Conservation (phyloP, 2,888 invertebrate species). For the Pammene fasciana region DNA sequence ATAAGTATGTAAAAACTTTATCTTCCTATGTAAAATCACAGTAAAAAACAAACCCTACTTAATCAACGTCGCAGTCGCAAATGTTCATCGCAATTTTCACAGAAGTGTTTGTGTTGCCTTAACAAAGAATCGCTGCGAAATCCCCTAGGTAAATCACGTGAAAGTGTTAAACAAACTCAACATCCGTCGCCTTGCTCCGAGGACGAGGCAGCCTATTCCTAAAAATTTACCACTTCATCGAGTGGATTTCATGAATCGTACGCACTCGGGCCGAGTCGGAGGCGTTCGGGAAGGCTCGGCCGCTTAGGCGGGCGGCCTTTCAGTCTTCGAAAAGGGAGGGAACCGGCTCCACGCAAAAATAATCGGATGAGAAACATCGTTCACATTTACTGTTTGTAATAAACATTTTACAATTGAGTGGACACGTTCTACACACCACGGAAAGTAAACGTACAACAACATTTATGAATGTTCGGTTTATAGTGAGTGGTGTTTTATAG, state of each 20-base stretch:
- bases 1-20: too few relatives aligned
- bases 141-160: constrained; percentile 62
- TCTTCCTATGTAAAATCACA: too few relatives aligned
- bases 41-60: neutral
- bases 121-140: constrained; percentile 3
- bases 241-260: constrained; percentile 75
- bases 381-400: constrained; percentile 57
- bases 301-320: constrained; percentile 71
- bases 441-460: constrained; percentile 30
- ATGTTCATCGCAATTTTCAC: constrained; percentile 4
- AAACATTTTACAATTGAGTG: constrained; percentile 48
- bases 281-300: constrained; percentile 56
- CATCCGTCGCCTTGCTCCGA: constrained; percentile 63
- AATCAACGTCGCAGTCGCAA: neutral
- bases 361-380: constrained; percentile 62
- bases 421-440: constrained; percentile 18
- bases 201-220: constrained; percentile 70
- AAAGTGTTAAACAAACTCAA: constrained; percentile 75
- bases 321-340: constrained; percentile 63
- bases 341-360: constrained; percentile 56
- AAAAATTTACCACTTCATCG: constrained; percentile 83
- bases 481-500: constrained; percentile 58
- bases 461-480: constrained; percentile 25
- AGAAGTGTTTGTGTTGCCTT: constrained; percentile 14
- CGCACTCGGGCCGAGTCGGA: constrained; percentile 53